Percentiles rank a stretch among this genome's conserved stretches.
phyloP scores from a whole-genome alignment of 1,140 invertebrate genomes.

The Spodoptera litura region DNA sequence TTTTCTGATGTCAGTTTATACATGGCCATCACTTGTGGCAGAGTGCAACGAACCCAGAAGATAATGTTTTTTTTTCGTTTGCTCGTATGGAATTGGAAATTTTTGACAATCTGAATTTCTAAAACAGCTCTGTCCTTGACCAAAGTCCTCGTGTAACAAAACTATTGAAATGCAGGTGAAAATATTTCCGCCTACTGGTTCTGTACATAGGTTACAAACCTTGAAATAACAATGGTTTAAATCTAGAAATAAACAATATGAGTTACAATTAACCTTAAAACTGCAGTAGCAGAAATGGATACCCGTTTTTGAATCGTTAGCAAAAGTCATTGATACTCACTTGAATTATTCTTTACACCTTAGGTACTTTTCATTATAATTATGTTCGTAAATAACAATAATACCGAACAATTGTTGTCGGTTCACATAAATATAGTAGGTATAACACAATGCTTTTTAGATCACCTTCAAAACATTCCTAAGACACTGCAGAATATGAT shows the following conservation, averaged over 20 bases:
- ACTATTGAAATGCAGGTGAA: conserved; percentile 60
- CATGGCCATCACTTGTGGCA: conserved; percentile 44
- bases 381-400: no score
- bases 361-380: no score
- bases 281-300: no score
- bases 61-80: conserved; percentile 48
- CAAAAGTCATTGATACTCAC: no score
- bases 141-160: conserved; percentile 58
- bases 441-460: conserved; percentile 1
- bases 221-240: background rate
- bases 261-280: no score
- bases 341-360: no score
- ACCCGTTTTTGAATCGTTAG: no score
- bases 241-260: no score
- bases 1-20: conserved; percentile 41
- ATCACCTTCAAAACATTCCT: conserved; percentile 2
- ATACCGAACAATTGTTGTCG: no score
- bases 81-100: conserved; percentile 56
- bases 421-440: conserved; percentile 1
- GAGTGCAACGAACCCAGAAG: conserved; percentile 58
- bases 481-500: conserved; percentile 8
- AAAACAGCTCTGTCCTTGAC: conserved; percentile 64
- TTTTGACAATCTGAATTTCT: conserved; percentile 66
- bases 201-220: background rate
- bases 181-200: conserved; percentile 18